Base-by-base conservation (phyloP, 2,113 vertebrate species). In the Colius striatus region DNA sequence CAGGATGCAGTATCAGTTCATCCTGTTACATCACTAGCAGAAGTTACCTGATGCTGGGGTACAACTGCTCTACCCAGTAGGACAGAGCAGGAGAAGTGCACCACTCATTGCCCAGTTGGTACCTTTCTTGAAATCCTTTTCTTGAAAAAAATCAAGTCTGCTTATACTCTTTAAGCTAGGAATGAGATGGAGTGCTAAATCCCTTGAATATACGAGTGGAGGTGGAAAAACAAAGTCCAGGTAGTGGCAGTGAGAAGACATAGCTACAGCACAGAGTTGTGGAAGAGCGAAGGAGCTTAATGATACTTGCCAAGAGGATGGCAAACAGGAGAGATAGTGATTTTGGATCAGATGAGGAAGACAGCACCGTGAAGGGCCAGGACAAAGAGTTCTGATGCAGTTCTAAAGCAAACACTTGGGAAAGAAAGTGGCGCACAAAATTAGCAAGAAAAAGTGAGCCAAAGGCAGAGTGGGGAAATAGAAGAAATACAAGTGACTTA, bases 281-380 rank as follows among this genome's bases (percentile, higher is more conserved):
- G 45, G 15, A 32, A 10, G 47, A 43, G 30, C 20, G 12, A 48
- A 13, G 29, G 41, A 30, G 15, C 34, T 36, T 48, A 74, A 1
- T 0, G 0, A 13, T 34, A 32, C 25, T 32, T 0, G 0, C n/a
- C 43, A 75, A 43, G 62, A 76, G n/a, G 21, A 57, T 4, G 22
- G 51, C 22, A 72, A 60, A 51, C 14, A 53, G 26, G 27, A 62
- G 11, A 1, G 3, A 38, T 12, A 55, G 12, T 18, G 48, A 47
- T 32, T 75, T 63, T 51, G 61, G 13, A 62, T 58, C 36, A 66
- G 53, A 16, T 5, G 9, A 78, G 43, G 67, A 12, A 41, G 22
- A 23, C 22, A 26, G 53, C 6, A 14, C 57, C 19, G 16, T 30
- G 47, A 84, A 81, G 20, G 12, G 13, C 3, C 75, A 16, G 6